A percentile compares a stretch with the other conserved stretches of the same genome.
phyloP scores from a whole-genome alignment of 2,113 vertebrate genomes.

The Protomyctophum bolini region DNA sequence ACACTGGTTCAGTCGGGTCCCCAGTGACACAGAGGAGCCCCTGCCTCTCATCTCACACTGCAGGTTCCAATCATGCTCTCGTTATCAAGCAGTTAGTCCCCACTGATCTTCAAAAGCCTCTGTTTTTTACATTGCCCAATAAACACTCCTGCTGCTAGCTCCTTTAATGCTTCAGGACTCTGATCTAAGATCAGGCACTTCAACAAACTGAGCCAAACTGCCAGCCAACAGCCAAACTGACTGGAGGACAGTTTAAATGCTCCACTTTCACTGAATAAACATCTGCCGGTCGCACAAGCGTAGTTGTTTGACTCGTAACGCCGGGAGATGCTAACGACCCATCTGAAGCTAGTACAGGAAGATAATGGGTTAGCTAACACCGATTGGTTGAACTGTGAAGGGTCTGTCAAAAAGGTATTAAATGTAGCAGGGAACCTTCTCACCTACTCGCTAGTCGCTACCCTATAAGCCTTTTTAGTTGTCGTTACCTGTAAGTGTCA shows the following conservation, averaged over 20 bases:
- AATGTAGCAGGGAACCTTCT: conserved; percentile 26
- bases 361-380: conserved; percentile 22
- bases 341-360: conserved; percentile 13
- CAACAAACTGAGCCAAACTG: neutral
- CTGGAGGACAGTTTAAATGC: conserved; percentile 9
- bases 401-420: conserved; percentile 19
- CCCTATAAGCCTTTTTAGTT: neutral
- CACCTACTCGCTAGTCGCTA: conserved; percentile 17
- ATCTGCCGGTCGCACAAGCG: conserved; percentile 21
- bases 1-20: conserved; percentile 3
- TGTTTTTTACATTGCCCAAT: conserved; percentile 41
- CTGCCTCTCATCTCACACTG: conserved; percentile 25
- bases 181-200: conserved; percentile 22
- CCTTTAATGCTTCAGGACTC: neutral
- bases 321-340: neutral
- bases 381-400: conserved; percentile 7
- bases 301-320: conserved; percentile 17
- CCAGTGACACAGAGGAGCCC: neutral
- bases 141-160: conserved; percentile 39
- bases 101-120: conserved; percentile 49
- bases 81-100: conserved; percentile 53
- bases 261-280: conserved; percentile 31
- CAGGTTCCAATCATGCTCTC: conserved; percentile 28
- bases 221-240: conserved; percentile 1
- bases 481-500: conserved; percentile 33